Conservation (phyloP, 1,140 invertebrate genomes). For the Stegodyphus dumicola region DNA sequence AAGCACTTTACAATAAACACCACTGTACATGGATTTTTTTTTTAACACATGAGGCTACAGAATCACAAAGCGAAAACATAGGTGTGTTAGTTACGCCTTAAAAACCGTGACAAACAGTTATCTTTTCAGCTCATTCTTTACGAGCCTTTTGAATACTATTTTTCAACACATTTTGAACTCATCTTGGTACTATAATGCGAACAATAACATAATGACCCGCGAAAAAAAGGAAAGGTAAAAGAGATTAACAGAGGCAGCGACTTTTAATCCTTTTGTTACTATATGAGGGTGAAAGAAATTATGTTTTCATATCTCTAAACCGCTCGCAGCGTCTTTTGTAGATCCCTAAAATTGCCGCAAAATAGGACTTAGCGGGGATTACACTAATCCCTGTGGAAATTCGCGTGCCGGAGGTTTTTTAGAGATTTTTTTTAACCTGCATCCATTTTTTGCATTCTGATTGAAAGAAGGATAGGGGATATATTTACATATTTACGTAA, state of each 20-base stretch:
- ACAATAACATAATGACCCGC: slow-evolving; percentile 40
- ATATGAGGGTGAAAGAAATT: slow-evolving; percentile 37
- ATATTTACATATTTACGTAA: slow-evolving; percentile 3
- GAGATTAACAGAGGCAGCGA: slow-evolving; percentile 2
- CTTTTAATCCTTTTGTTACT: slow-evolving; percentile 53
- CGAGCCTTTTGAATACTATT: slow-evolving; percentile 12
- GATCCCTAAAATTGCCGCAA: slow-evolving; percentile 47
- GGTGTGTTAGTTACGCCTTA: slow-evolving; percentile 51
- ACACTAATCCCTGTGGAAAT: slow-evolving; percentile 55
- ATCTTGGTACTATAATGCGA: slow-evolving; percentile 36
- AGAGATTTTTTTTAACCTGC: neutral
- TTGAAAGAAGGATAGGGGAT: slow-evolving; percentile 26
- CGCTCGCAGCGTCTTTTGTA: slow-evolving; percentile 19
- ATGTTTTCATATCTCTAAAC: slow-evolving; percentile 54
- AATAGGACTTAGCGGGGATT: slow-evolving; percentile 50
- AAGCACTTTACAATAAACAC: slow-evolving; percentile 47
- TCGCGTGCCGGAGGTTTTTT: slow-evolving; percentile 42
- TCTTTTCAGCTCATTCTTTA: slow-evolving; percentile 31
- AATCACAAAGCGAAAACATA: slow-evolving; percentile 24
- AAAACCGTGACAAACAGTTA: slow-evolving; percentile 41
- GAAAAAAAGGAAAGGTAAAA: neutral
- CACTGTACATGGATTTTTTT: slow-evolving; percentile 15
- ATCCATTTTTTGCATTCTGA: slow-evolving; percentile 40
- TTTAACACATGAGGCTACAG: neutral
- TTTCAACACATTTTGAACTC: slow-evolving; percentile 1